Conservation (phyloP, 2,888 invertebrate genomes). For the Saturnia pavonia region DNA sequence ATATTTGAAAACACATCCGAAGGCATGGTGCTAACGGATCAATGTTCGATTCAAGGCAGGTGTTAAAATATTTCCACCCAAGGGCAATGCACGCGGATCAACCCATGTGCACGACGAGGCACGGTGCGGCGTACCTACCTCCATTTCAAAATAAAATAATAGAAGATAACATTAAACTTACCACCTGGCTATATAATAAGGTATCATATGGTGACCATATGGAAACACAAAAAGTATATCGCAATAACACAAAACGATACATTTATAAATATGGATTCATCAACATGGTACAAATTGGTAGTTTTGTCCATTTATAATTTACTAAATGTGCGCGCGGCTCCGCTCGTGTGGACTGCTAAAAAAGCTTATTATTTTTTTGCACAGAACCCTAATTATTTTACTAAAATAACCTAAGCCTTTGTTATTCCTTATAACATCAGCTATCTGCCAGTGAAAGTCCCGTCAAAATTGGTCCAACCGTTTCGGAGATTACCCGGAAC, state of each 20-base stretch:
- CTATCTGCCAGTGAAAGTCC: too few relatives aligned
- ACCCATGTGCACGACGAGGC: slow-evolving; percentile 12
- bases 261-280: background rate
- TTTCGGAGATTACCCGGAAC: too few relatives aligned
- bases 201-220: slow-evolving; percentile 33
- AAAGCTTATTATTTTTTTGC: too few relatives aligned
- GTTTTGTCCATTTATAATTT: background rate
- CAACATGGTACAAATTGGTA: background rate
- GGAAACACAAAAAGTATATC: background rate
- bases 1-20: background rate
- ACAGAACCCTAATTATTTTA: too few relatives aligned
- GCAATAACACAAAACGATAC: background rate
- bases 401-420: too few relatives aligned
- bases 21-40: background rate
- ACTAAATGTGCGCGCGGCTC: background rate
- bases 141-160: slow-evolving; percentile 25
- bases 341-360: too few relatives aligned
- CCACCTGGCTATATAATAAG: slow-evolving; percentile 67
- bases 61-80: slow-evolving; percentile 6
- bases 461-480: too few relatives aligned
- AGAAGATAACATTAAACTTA: slow-evolving; percentile 64
- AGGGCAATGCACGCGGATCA: slow-evolving; percentile 20
- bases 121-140: background rate
- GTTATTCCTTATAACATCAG: too few relatives aligned
- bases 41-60: slow-evolving; percentile 11